phyloP scores from a whole-genome alignment of 1,140 invertebrate species.

The Leptopilina clavipes region DNA sequence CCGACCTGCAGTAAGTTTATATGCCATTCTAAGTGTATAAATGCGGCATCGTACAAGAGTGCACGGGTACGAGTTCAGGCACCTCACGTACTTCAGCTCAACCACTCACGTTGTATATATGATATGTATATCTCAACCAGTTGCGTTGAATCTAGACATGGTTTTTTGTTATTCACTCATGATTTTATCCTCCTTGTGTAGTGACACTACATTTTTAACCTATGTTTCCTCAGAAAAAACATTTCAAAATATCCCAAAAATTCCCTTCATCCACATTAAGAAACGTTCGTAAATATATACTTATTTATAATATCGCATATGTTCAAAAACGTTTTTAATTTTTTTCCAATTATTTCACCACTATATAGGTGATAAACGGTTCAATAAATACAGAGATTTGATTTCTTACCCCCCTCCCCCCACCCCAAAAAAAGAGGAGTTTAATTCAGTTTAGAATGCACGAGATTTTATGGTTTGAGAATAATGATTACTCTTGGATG shows the following conservation, averaged over 20 bases:
- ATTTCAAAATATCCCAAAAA: no score
- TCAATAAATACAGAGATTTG: neutral
- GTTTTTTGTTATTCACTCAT: neutral
- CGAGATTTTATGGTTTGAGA: neutral
- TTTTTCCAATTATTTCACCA: no score
- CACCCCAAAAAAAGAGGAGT: neutral
- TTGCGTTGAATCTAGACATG: neutral
- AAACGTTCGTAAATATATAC: no score
- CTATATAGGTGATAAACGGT: no score
- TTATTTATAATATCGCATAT: no score
- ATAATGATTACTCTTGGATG: slow-evolving; percentile 2
- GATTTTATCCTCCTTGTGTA: slow-evolving; percentile 8
- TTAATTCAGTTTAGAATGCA: neutral
- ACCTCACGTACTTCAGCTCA: neutral
- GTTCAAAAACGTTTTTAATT: no score
- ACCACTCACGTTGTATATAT: neutral
- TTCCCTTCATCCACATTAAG: no score
- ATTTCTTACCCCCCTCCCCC: neutral
- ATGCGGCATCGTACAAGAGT: slow-evolving; percentile 12
- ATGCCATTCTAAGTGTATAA: slow-evolving; percentile 13
- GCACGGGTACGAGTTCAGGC: slow-evolving; percentile 14
- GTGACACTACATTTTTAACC: no score
- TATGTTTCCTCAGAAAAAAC: neutral
- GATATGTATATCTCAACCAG: slow-evolving; percentile 3
- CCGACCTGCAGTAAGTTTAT: slow-evolving; percentile 14